Base-by-base conservation (phyloP, 2,888 invertebrate genomes). In the Silvanus unidentatus region DNA sequence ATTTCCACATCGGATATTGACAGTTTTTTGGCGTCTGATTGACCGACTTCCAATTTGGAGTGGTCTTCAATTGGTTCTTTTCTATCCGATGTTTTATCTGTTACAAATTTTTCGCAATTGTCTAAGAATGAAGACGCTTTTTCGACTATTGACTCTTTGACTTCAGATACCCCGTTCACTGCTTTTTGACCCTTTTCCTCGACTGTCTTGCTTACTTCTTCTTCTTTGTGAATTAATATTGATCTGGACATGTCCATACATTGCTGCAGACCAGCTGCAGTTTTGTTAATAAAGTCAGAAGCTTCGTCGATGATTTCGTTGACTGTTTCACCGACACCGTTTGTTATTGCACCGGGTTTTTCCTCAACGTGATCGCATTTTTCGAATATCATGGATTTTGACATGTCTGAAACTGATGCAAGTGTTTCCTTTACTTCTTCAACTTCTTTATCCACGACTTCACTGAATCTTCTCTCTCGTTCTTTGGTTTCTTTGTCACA, bases 1-100 rank as follows among this genome's bases (percentile, higher is more conserved):
- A 55, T 61, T 52, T 62, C 55, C 16, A 62, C 59, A 40, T 63
- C 62, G 3, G 60, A 61, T 47, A 62, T 54, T 15, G 63, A 62
- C 35, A 62, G 35, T 49, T 62, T 62, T 39, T 60, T 62, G 14
- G 45, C 49, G 28, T 52, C 48, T 30, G 47, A n/a, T 30, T 42
- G 29, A 12, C 27, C 35, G 36, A 52, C 47, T 36, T 43, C 50
- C 43, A 54, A 50, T 39, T 39, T 47, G n/a, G 29, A 16, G 10
- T 1, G 13, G 16, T 37, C 37, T 37, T 4, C n/a, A 28, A 28
- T 6, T 32, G 32, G 32, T 32, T 32, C 10, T 48, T 70, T 69
- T 54, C 70, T 72, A 8, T 28, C 28, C 8, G 28, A 28, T 8
- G 10, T 28, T 28, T 28, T 10, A 28, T 28, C 28, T 8, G 28